A percentile compares a stretch with the other conserved stretches of the same genome.
Evolutionary conservation across 2,888 invertebrate species (phyloP).

Genomic region (Oxyteleia sp.): DNA sequence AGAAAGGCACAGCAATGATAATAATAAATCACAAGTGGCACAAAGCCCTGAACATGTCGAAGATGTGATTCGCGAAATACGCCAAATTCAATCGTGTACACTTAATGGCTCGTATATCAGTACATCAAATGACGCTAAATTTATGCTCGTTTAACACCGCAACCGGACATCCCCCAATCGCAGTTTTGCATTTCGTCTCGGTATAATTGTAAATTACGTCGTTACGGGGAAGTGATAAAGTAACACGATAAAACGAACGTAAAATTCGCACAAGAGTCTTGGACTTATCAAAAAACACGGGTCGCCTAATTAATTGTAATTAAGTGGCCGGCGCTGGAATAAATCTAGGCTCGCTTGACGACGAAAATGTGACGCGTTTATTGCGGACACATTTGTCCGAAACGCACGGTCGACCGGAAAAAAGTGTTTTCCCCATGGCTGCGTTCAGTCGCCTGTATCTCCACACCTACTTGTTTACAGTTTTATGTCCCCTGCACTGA

Average conservation of each 20-base stretch:
- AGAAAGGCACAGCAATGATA: conserved; percentile 49
- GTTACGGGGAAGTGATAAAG: conserved; percentile 15
- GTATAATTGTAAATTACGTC: conserved; percentile 25
- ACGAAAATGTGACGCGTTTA: not conserved
- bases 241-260: conserved; percentile 8
- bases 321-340: not conserved
- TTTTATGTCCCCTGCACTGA: conserved; percentile 36
- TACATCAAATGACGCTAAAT: too few species aligned
- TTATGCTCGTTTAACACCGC: too few species aligned
- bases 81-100: too few species aligned
- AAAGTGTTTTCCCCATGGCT: conserved; percentile 2
- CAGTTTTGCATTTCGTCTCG: not conserved
- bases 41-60: conserved; percentile 18
- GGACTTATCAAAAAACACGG: not conserved
- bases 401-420: not conserved
- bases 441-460: conserved; percentile 14
- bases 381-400: not conserved
- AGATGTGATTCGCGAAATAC: too few species aligned
- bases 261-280: not conserved
- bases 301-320: conserved; percentile 15
- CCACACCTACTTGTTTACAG: conserved; percentile 31
- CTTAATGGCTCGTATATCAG: too few species aligned
- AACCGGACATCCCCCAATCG: too few species aligned
- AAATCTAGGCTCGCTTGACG: conserved; percentile 4
- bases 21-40: conserved; percentile 45